Evolutionary conservation across 1,140 invertebrate species (phyloP), one percentile per base, ranked within the genome.

Genomic region (Trachelipus rathkii): DNA sequence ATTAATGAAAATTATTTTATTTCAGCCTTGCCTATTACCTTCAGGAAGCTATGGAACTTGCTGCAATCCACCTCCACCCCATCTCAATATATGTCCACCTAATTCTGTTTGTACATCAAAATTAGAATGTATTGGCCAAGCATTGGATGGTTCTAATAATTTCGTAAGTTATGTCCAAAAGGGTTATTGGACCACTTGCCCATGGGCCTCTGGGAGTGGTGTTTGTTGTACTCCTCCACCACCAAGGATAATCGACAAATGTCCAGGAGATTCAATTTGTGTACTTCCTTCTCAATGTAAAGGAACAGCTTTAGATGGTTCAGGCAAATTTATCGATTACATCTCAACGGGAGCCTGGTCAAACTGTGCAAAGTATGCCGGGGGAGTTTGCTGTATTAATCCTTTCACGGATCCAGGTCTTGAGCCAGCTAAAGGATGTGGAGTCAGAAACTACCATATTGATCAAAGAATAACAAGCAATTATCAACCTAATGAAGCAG

Each of bases 351-450:
- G 72, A n/a, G 66, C 6, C n/a, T 73, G 72, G 72, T 73, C 72
- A 44, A 53, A 45, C 3, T 73, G 72, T 50, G 72, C 6, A 24
- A 45, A 53, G 21, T 53, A 45, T 6, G 72, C 50, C n/a, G n/a
- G n/a, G n/a, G 72, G 72, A 44, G 72, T 73, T 0, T 73, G 72
- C 45, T 73, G 72, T 33, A 73, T 24, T 33, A 73, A 73, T 33
- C 72, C 72, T 46, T 53, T 53, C 19, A 45, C 72, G 21, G 44
- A 11, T 3, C 13, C 66, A 53, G 72, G 33, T 10, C n/a, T n/a
- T n/a, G 45, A 45, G 4, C n/a, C n/a, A n/a, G n/a, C 44, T 19
- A 15, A 73, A 24, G 45, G 66, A 53, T 73, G 72, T 19, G 72
- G 72, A 11, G 72, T 73, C 21, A 73, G 72, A 21, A 45, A 50